Evolutionary conservation across 2,113 vertebrate species (phyloP), one percentile per base, ranked within the genome.

Genomic region (Pachycephala philippinensis): DNA sequence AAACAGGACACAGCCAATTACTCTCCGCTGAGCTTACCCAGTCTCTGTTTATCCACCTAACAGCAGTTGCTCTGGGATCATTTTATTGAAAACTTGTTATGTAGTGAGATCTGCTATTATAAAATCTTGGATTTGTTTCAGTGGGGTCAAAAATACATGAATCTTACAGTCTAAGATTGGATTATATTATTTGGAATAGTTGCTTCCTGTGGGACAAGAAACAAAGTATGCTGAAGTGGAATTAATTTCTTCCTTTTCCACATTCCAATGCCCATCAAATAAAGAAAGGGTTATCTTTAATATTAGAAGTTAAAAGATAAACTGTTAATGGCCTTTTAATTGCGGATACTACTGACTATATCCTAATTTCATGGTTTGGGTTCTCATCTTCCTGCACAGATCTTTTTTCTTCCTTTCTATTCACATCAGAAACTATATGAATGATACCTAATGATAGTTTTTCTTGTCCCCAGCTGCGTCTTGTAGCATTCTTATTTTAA

Each of bases 1-100:
- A 98, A 97, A 97, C 95, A 97, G 97, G 98, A 98, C 97, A 97
- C 90, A 94, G 97, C 98, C 98, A 98, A 98, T 99, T 99, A 98
- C 97, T 98, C 97, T 98, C 98, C 50, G 71, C 98, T 97, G 98
- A 98, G 69, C 96, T 97, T 97, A 97, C 96, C 96, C 98, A 97
- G 95, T 95, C 97, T 97, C 92, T 98, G 98, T 99, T 98, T 98
- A 98, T 98, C 98, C 98, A 96, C 87, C 66, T 89, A 94, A 93
- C 82, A 93, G 95, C 87, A 89, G 95, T 96, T 93, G 92, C 75
- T 74, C 76, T 79, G 75, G 94, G 86, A 96, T 97, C 40, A 78
- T 93, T 97, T 82, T 93, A 92, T 89, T 97, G 94, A 95, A 93
- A 97, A 91, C 65, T 93, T 89, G 69, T 92, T 95, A 80, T 65